Base-by-base conservation (phyloP, 2,797 vertebrate genomes). In the Microcaecilia unicolor region DNA sequence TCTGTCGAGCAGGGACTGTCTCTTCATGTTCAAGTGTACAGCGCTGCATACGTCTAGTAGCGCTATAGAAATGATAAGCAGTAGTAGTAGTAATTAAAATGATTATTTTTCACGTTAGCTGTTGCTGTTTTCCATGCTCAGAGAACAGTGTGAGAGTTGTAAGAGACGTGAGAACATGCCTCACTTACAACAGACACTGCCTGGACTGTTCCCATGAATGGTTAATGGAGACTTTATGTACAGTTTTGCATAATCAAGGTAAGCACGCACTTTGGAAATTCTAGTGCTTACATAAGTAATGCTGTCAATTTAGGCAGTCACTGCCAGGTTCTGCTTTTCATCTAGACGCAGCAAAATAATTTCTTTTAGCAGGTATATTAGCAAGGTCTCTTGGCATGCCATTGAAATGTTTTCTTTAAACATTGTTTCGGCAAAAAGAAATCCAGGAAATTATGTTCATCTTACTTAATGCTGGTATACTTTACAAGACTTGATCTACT, bases 391-490 rank as follows among this genome's bases (percentile, higher is more conserved):
- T 8, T 15, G 54, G 41, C 20, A 45, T 45, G 47, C 39, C 48
- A 58, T 52, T 37, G 42, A 67, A 57, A 70, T 51, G 68, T 58
- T 47, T 68, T 68, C 61, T 72, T 65, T 70, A 74, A 76, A 72
- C 41, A 69, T 43, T 48, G 63, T 66, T 74, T 68, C 51, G 62
- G 49, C 35, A n/a, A 68, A 78, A 70, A 56, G 51, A 67, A 72
- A 59, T 37, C 30, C 40, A 61, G 45, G 56, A 25, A 77, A 78
- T 67, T 66, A 56, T 71, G 58, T 58, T 70, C 42, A 52, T 72
- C 41, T 48, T 61, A 44, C 65, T 72, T 67, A 71, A 71, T n/a
- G 70, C 7, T 6, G 37, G 51, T 69, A 61, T 61, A 75, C 32
- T 64, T 67, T 67, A 67, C 45, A 55, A 15, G 55, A 65, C 44